Percentiles rank a stretch among this genome's conserved stretches.
Evolutionary conservation across 2,797 vertebrate species (phyloP).

Genomic region (Xiphorhynchus erythropygius): DNA sequence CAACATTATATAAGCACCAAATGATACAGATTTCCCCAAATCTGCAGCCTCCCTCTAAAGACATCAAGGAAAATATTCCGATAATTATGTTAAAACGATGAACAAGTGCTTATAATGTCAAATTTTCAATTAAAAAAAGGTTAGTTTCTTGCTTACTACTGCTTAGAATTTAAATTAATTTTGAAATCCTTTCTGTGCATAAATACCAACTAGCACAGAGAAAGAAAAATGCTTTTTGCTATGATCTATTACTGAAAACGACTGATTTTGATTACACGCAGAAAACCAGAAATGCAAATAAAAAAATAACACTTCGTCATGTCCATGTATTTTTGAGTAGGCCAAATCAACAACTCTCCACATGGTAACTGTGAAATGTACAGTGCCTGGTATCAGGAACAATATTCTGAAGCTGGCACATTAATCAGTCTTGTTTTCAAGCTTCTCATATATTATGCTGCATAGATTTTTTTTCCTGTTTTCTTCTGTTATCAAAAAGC

Average conservation of each 20-base stretch:
- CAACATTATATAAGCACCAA: constrained; percentile 35
- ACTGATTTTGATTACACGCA: constrained; percentile 64
- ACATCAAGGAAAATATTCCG: not conserved
- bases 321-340: constrained; percentile 75
- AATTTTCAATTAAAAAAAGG: constrained; percentile 16
- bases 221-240: constrained; percentile 54
- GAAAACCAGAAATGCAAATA: constrained; percentile 72
- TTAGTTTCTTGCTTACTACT: constrained; percentile 24
- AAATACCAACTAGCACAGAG: constrained; percentile 34
- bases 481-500: constrained; percentile 74
- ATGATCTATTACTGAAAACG: constrained; percentile 57
- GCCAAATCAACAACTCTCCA: constrained; percentile 77
- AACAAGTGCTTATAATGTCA: constrained; percentile 26
- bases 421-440: constrained; percentile 76
- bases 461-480: constrained; percentile 57
- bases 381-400: constrained; percentile 75
- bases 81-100: constrained; percentile 32
- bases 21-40: constrained; percentile 14
- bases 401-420: constrained; percentile 78
- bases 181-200: constrained; percentile 32
- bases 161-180: constrained; percentile 42
- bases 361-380: constrained; percentile 79
- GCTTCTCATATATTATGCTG: constrained; percentile 72
- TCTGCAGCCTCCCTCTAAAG: constrained; percentile 26
- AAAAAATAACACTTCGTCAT: constrained; percentile 76